Evolutionary conservation across 2,888 invertebrate species (phyloP), one percentile per base, ranked within the genome.

Genomic region (Lithophane semibrunnea): DNA sequence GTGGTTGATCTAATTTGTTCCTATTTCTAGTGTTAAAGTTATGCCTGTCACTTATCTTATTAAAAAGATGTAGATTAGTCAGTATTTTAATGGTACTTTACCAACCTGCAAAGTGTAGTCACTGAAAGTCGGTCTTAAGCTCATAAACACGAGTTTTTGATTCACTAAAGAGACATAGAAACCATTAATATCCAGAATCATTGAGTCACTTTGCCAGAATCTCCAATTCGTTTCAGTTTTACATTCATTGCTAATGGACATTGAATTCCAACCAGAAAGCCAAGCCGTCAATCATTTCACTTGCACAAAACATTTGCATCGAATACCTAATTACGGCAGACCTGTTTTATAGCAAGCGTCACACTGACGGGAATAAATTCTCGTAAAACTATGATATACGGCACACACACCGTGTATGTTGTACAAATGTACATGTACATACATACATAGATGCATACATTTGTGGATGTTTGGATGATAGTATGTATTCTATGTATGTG

Each of bases 311-410:
- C 60, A 81, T 81, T 73, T 77, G 73, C 81, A 80, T 77, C 81
- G 13, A 84, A 56, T 68, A 65, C 58, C 64, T 83, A 79, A 79
- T 75, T 58, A 52, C 18, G 58, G 60, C 61, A 60, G 37, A 68
- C 7, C n/a, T 10, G 42, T 68, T 63, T 76, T 81, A 85, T 81
- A 67, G 67, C 82, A 37, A 16, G 18, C 83, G 82, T 76, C 83
- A 73, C 52, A 37, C 16, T 49, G 80, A 75, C 84, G 61, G 75
- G 73, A 83, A 83, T 84, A 83, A 4, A 73, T 84, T 58, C 82
- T 83, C 84, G 72, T 85, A 74, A 85, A 85, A 74, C 85, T 68
- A 69, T 72, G 73, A 77, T 81, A 76, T 81, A 80, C 70, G 56
- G 24, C 73, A 52, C 49, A 65, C 61, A 72, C 68, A 72, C 54